Conservation (phyloP, 2,888 invertebrate species). For the Chaetogeoica ovagalla region DNA sequence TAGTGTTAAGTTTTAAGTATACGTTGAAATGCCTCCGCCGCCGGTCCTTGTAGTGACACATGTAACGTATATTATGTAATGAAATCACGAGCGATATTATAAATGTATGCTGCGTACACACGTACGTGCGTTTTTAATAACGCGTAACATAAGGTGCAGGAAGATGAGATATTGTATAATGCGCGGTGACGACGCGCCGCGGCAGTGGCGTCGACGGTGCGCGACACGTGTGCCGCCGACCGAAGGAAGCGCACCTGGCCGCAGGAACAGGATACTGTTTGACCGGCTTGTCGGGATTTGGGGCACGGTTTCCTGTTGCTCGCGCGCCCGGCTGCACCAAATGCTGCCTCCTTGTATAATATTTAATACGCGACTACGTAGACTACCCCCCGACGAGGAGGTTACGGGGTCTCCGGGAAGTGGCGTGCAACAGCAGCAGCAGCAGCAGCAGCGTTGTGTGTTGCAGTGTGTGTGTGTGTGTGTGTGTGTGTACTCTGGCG, state of each 20-base stretch:
- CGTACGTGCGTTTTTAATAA: slow-evolving; percentile 17
- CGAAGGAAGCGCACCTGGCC: slow-evolving; percentile 47
- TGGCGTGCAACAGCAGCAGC: background rate
- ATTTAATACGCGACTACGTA: background rate
- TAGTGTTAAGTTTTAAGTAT: too few species aligned
- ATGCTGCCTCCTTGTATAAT: slow-evolving; percentile 8
- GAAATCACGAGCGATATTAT: too few species aligned
- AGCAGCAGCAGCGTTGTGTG: too few species aligned
- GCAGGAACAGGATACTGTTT: slow-evolving; percentile 53
- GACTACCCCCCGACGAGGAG: slow-evolving; percentile 14
- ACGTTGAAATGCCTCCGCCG: too few species aligned
- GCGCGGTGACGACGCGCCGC: background rate
- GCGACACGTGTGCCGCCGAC: slow-evolving; percentile 45
- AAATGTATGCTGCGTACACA: background rate
- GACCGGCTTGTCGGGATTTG: slow-evolving; percentile 51
- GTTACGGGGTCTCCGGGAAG: slow-evolving; percentile 48
- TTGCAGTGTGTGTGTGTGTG: background rate
- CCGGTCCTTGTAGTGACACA: too few species aligned
- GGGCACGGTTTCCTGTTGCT: slow-evolving; percentile 53
- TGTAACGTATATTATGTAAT: too few species aligned
- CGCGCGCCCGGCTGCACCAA: slow-evolving; percentile 18
- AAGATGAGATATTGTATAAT: slow-evolving; percentile 44
- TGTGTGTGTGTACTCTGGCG: background rate
- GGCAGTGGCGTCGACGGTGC: slow-evolving; percentile 12
- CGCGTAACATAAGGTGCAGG: slow-evolving; percentile 47